Evolutionary conservation across 1,140 invertebrate genomes (phyloP).

Genomic region (Diabrotica undecimpunctata): DNA sequence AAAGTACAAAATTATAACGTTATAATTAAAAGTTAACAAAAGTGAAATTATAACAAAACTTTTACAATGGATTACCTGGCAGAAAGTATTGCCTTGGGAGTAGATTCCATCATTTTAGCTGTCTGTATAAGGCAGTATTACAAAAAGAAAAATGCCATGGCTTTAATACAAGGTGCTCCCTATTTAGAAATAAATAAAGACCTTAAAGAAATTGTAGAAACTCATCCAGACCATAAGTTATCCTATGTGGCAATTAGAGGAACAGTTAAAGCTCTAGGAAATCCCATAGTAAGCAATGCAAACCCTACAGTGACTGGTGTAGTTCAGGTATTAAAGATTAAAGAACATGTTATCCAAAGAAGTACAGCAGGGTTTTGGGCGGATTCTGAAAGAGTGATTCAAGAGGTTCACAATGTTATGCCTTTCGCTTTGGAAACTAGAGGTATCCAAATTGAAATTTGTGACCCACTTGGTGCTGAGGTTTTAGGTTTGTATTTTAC

Average conservation of each 20-base stretch:
- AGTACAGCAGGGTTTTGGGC: constrained; percentile 76
- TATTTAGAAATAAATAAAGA: constrained; percentile 61
- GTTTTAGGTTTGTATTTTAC: constrained; percentile 55
- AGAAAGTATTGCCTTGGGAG: constrained; percentile 65
- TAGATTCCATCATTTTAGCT: constrained; percentile 67
- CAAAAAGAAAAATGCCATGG: constrained; percentile 63
- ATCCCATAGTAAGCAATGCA: constrained; percentile 66
- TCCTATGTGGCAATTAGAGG: constrained; percentile 70
- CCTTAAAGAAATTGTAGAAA: constrained; percentile 56
- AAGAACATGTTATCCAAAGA: constrained; percentile 72
- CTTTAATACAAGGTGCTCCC: constrained; percentile 65
- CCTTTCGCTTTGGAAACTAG: constrained; percentile 69
- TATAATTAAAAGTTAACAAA: too few relatives aligned
- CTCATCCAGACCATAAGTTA: constrained; percentile 59
- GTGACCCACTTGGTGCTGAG: constrained; percentile 68
- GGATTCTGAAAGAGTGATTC: constrained; percentile 68
- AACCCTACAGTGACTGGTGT: constrained; percentile 68
- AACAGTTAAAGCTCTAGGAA: constrained; percentile 66
- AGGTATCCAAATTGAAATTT: constrained; percentile 61
- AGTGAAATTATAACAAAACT: neutral
- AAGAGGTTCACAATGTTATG: constrained; percentile 68
- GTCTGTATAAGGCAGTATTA: constrained; percentile 68
- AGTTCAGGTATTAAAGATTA: constrained; percentile 65
- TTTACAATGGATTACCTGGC: constrained; percentile 54
- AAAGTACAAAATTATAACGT: too few relatives aligned